Evolutionary conservation across 2,888 invertebrate genomes (phyloP).

Genomic region (Himalopsyche kuldschensis): DNA sequence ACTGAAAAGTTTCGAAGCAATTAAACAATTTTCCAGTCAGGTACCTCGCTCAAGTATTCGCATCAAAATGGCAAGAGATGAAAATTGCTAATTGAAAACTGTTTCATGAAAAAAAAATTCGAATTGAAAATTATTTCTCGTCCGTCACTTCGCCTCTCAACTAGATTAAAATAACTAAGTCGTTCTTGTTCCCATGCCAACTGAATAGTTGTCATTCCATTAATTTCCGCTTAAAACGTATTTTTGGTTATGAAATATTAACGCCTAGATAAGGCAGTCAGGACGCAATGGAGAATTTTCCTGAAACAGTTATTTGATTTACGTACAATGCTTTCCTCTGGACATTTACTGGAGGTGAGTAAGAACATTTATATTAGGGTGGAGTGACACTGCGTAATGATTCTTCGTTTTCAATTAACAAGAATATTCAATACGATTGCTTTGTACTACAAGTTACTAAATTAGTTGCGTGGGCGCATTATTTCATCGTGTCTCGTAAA

Average conservation of each 20-base stretch:
- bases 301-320: background rate
- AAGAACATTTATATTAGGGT: background rate
- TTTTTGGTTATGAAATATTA: conserved; percentile 23
- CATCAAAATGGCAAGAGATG: background rate
- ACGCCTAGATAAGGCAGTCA: conserved; percentile 3
- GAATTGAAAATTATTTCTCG: conserved; percentile 20
- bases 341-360: background rate
- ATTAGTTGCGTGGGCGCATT: no score
- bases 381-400: background rate
- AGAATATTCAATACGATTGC: no score
- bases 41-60: background rate
- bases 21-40: background rate
- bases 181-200: background rate
- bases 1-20: background rate
- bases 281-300: background rate
- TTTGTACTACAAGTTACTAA: no score
- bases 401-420: no score
- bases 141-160: conserved; percentile 12
- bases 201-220: conserved; percentile 15
- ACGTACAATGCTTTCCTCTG: conserved; percentile 7
- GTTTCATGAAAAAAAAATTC: conserved; percentile 10
- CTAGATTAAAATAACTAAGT: conserved; percentile 20
- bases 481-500: no score
- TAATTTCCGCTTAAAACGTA: conserved; percentile 22
- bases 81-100: background rate